Conservation (phyloP, 2,113 vertebrate genomes). For the Pseudopodoces humilis region DNA sequence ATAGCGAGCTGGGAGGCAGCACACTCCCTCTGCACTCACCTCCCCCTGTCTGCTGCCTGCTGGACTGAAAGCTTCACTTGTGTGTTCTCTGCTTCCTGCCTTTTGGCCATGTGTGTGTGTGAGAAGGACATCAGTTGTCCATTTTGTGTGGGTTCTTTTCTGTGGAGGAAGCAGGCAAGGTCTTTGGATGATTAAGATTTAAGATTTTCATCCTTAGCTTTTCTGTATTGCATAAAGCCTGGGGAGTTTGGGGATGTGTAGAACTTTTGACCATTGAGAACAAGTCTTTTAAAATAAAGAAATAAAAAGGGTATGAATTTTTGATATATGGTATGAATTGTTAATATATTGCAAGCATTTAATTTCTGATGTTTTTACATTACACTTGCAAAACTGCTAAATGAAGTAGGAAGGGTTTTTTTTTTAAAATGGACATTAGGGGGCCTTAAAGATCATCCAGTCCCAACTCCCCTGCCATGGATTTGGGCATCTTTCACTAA, state of each 20-base stretch:
- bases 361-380: not conserved
- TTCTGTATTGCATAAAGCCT: not conserved
- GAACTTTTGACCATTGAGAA: not conserved
- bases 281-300: not conserved
- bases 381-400: not conserved
- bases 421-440: not conserved
- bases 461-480: not conserved
- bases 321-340: not conserved
- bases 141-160: not conserved
- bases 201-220: not conserved
- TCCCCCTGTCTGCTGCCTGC: not conserved
- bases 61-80: not conserved
- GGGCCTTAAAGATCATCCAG: not conserved
- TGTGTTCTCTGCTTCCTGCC: not conserved
- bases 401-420: not conserved
- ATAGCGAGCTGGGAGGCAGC: not conserved
- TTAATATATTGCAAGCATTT: not conserved
- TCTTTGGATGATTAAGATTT: not conserved
- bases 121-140: not conserved
- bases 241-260: not conserved
- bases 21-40: not conserved
- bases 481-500: not conserved
- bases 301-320: not conserved
- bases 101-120: accelerated
- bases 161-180: not conserved